Conservation (phyloP, 2,797 vertebrate species). For the Cryptoblepharus egeriae region DNA sequence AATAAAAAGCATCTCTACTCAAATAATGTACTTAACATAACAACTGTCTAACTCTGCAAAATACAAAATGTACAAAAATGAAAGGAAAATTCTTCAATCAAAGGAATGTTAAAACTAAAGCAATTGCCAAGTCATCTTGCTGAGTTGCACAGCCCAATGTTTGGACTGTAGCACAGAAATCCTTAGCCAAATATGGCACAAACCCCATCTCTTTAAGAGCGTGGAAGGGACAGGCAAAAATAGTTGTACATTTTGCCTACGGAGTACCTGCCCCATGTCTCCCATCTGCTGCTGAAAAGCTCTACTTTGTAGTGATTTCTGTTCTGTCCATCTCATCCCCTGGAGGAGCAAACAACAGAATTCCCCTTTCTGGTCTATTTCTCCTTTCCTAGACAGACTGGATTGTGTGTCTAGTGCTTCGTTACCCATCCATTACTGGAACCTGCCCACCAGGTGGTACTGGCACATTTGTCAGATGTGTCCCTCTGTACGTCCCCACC, state of each 20-base stretch:
- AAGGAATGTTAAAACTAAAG: background rate
- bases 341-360: no score
- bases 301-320: no score
- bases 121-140: background rate
- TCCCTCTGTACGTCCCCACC: constrained; percentile 3
- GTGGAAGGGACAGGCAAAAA: background rate
- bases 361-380: background rate
- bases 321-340: no score
- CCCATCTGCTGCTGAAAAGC: background rate
- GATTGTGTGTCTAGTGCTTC: no score
- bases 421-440: background rate
- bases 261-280: background rate
- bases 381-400: background rate
- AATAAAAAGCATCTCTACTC: no score
- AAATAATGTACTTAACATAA: no score
- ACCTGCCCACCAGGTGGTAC: background rate
- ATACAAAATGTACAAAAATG: background rate
- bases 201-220: background rate
- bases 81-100: background rate
- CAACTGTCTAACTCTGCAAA: no score
- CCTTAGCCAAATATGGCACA: background rate
- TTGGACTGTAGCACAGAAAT: background rate
- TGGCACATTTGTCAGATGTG: background rate
- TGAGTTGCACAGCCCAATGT: background rate
- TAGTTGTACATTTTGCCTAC: background rate